Evolutionary conservation across 1,140 invertebrate genomes (phyloP), one percentile per base, ranked within the genome.

Genomic region (Meloidogyne chitwoodi): DNA sequence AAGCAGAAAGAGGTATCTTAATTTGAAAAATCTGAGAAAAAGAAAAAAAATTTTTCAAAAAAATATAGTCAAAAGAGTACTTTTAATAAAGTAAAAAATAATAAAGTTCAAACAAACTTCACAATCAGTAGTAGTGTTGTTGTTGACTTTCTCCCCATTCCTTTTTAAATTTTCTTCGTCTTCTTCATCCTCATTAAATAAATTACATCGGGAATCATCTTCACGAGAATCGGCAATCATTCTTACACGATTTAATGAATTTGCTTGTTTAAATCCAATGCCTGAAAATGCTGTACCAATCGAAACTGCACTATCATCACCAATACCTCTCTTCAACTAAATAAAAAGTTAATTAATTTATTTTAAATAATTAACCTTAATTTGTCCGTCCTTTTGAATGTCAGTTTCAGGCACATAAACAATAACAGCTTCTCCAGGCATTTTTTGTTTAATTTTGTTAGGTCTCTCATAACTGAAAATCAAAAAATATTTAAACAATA

Each of bases 301-400:
- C 14, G 77, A 78, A 34, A 44, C 31, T 6, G 76, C 56, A 56
- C 71, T 73, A 10, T 73, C 71, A 14, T 80, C 77, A 19, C 62
- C 78, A 24, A 38, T 12, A 19, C 63, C 71, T 14, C 68, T 31
- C 12, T 79, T 80, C 74, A 80, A n/a, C 79, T 80, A 38, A 80
- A 81, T 12, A 11, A 24, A 24, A 24, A n/a, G 14, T 16, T 22
- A 31, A 62, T 19, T 22, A 62, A n/a, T 34, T 44, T 2, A 6
- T 8, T 65, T 0, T 34, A 22, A 64, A 81, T 1, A 24, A 31
- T 3, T 76, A 64, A 81, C 80, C 48, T 75, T 83, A 12, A 81
- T 81, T 44, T 74, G 69, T 6, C 80, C 80, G 34, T 83, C 81
- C 26, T 83, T 81, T 44, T 78, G 83, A 24, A 63, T 27, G 14